phyloP scores from a whole-genome alignment of 2,797 vertebrate species.

The Peromyscus eremicus region DNA sequence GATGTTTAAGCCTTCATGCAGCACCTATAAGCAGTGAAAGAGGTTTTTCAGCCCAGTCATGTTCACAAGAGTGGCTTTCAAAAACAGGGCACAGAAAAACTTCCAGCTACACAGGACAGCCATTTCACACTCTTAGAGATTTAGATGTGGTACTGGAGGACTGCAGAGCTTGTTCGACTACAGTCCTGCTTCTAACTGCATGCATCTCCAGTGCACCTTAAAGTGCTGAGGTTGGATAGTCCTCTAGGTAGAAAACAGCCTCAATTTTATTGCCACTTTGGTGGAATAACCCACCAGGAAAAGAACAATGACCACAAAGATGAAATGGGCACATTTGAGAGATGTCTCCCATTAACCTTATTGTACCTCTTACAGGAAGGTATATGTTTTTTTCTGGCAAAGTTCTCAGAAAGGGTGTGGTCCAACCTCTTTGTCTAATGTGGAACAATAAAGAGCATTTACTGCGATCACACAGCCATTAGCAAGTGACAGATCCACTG shows the following conservation, averaged over 20 bases:
- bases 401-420: background rate
- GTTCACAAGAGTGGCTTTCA: background rate
- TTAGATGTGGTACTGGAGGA: background rate
- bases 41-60: background rate
- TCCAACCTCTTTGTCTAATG: background rate
- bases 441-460: background rate
- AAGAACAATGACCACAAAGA: background rate
- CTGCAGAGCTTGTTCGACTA: background rate
- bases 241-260: background rate
- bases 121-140: background rate
- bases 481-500: background rate
- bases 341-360: background rate
- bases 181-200: background rate
- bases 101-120: background rate
- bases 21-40: background rate
- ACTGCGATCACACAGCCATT: too few relatives aligned
- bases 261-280: background rate
- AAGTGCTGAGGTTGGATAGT: background rate
- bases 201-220: background rate
- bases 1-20: rapidly evolving
- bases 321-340: background rate
- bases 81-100: background rate
- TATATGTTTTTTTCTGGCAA: background rate
- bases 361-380: background rate
- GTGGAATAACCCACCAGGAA: background rate